Evolutionary conservation across 2,888 invertebrate genomes (phyloP), one percentile per base, ranked within the genome.

Genomic region (Lasioglossum pauxillum): DNA sequence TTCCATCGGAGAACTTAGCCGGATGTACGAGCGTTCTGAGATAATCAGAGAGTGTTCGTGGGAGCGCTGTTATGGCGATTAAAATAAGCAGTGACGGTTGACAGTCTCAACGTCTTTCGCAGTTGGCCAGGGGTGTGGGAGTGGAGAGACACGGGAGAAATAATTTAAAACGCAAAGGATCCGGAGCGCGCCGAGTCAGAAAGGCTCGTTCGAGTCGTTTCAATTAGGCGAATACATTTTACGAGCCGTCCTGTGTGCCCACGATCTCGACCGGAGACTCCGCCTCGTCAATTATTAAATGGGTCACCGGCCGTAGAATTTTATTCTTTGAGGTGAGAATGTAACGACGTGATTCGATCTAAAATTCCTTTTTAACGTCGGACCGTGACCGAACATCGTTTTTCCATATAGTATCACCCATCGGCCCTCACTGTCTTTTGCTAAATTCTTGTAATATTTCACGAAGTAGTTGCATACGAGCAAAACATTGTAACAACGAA

Each of bases 1-100:
- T 53, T n/a, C 4, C n/a, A 12, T 12, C 12, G 57, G 57, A 10
- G 23, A n/a, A n/a, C 57, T 64, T 31, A 64, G 64, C 2, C 19
- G 23, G 73, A 23, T 31, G 57, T 46, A 64, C n/a, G 23, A 64
- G 60, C 41, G 2, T 71, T 53, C n/a, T 35, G 46, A 57, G 57
- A 35, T 53, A 74, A 31, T 74, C 74, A 53, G 49, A 35, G 49
- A 74, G 12, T 53, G 82, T 78, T 82, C 83, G 72, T 73, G 74
- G 1, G 46, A 41, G 73, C 82, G 82, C 90, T 84, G 89, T 90
- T 89, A 90, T 83, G 80, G 71, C 86, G 89, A 90, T 89, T 90
- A 91, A 91, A 90, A 87, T 90, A 90, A 89, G 88, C 80, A 75
- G 83, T 60, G 85, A 77, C 80, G 64, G 77, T 44, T 41, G 49